Percentiles rank a stretch among this genome's conserved stretches.
Conservation (phyloP, 2,113 vertebrate genomes). For the Vulpes ferrilata region DNA sequence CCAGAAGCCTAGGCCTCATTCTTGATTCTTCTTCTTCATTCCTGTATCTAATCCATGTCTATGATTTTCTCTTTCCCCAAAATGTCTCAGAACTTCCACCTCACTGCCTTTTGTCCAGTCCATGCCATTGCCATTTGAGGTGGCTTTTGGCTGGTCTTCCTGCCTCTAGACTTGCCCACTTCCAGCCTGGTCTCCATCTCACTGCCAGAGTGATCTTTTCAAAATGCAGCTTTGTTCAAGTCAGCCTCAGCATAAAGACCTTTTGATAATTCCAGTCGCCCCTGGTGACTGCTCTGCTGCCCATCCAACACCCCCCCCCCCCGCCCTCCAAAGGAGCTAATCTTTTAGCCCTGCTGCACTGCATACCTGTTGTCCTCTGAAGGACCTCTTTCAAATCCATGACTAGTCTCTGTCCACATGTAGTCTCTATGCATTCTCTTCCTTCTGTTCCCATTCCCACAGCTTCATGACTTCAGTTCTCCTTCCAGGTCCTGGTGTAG, state of each 20-base stretch:
- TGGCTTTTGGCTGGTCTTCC: background rate
- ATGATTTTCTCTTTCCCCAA: background rate
- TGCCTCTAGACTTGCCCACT: background rate
- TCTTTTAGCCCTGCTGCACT: fast-evolving
- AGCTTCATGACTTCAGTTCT: background rate
- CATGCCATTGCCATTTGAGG: background rate
- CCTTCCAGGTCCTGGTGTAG: background rate
- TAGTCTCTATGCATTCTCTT: background rate
- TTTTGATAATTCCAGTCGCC: background rate
- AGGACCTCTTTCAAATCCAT: background rate
- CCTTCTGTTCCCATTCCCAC: background rate
- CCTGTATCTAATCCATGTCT: background rate
- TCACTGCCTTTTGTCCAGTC: background rate
- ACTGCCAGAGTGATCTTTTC: background rate
- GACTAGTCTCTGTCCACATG: background rate
- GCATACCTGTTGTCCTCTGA: fast-evolving
- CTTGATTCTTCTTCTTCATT: background rate
- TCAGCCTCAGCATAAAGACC: background rate
- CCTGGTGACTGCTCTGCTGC: no score
- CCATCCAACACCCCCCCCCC: no score
- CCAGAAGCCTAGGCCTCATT: background rate
- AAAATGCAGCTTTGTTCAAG: background rate
- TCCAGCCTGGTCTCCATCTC: background rate
- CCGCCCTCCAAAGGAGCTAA: no score
- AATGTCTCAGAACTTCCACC: background rate